A percentile compares a stretch with the other conserved stretches of the same genome.
Evolutionary conservation across 2,888 invertebrate species (phyloP).

Genomic region (Xestoiulus laeticollis): DNA sequence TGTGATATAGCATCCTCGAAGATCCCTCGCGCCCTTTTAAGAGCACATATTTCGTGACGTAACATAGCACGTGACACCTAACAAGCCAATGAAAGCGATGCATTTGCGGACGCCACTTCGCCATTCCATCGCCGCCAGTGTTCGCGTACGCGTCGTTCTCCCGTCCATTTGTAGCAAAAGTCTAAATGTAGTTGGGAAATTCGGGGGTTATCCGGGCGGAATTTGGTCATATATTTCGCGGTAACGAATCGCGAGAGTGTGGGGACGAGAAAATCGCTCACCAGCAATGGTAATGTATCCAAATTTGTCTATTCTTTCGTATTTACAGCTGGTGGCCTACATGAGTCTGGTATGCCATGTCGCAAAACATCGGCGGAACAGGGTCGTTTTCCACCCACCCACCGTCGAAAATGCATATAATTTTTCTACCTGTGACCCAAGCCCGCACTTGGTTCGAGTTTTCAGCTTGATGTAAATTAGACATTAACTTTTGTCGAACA

Average conservation of each 20-base stretch:
- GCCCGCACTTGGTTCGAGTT: neutral
- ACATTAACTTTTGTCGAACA: neutral
- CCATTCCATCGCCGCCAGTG: neutral
- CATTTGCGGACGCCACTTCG: neutral
- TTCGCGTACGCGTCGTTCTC: neutral
- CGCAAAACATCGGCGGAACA: neutral
- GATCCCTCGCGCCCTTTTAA: neutral
- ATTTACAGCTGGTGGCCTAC: constrained; percentile 35
- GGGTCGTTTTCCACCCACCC: neutral
- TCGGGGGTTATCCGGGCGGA: neutral
- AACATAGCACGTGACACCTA: neutral
- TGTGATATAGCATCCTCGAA: too few relatives aligned
- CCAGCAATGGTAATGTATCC: constrained; percentile 19
- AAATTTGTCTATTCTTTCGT: neutral
- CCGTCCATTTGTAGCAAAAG: neutral
- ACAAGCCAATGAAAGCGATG: neutral
- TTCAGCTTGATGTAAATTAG: neutral
- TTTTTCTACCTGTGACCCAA: neutral
- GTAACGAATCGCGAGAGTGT: neutral
- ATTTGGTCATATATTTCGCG: neutral
- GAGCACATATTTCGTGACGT: neutral
- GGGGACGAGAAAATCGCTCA: neutral
- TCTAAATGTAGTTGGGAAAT: neutral
- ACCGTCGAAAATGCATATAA: neutral
- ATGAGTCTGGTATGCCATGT: neutral